Conservation (phyloP, 2,797 vertebrate species). For the Ataeniobius toweri region DNA sequence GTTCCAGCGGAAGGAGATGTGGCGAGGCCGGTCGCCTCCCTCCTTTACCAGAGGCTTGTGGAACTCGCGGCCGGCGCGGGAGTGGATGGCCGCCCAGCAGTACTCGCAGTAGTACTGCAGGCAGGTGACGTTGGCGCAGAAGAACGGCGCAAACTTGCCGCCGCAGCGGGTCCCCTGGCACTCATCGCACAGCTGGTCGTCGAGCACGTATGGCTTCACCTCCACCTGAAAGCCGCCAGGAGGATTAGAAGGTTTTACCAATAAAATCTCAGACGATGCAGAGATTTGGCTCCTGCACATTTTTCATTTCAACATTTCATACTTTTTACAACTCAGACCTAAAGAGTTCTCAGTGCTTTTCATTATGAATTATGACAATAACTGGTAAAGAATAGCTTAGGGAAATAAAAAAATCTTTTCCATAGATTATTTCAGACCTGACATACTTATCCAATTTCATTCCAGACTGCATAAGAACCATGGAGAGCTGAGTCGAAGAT, state of each 20-base stretch:
- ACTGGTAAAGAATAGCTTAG: too few relatives aligned
- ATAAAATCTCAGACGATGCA: background rate
- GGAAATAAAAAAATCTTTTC: too few relatives aligned
- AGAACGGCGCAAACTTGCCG: constrained; percentile 98
- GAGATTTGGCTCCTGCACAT: background rate
- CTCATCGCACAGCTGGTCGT: constrained; percentile 99
- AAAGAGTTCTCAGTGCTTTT: background rate
- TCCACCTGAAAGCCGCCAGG: constrained; percentile 86
- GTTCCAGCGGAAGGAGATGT: constrained; percentile 99
- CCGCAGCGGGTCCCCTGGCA: constrained; percentile 99
- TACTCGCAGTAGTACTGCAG: constrained; percentile 99
- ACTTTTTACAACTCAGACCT: background rate
- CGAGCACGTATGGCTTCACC: constrained; percentile 99
- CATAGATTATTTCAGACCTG: background rate
- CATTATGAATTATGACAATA: background rate
- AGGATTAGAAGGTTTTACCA: background rate
- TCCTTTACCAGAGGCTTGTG: constrained; percentile 99
- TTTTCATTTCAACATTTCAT: background rate
- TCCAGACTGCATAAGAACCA: background rate
- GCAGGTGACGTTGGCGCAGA: constrained; percentile 99
- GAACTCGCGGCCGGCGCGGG: constrained; percentile 96
- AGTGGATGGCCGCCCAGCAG: constrained; percentile 99
- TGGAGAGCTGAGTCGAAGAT: background rate
- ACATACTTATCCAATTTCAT: background rate
- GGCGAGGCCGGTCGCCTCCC: constrained; percentile 96